phyloP scores from a whole-genome alignment of 2,113 vertebrate genomes.

The Tychaedon coryphoeus region DNA sequence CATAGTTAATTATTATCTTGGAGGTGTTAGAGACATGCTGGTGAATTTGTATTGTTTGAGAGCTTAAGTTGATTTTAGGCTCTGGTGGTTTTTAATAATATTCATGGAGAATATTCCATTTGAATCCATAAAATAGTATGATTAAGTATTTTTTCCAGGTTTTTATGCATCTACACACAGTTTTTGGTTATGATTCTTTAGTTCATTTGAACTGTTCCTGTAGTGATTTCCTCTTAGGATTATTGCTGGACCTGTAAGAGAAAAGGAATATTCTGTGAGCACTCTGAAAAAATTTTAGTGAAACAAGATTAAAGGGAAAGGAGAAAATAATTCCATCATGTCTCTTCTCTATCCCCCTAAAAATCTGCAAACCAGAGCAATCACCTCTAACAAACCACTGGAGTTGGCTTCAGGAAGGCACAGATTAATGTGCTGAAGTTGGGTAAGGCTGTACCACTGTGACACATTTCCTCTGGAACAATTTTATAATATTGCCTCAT shows the following conservation, averaged over 20 bases:
- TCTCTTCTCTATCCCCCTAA: rapidly evolving
- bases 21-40: not conserved
- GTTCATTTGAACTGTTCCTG: not conserved
- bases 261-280: not conserved
- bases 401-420: not conserved
- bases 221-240: not conserved
- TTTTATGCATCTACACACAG: not conserved
- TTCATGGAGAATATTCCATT: not conserved
- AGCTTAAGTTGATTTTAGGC: not conserved
- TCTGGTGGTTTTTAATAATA: not conserved
- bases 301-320: not conserved
- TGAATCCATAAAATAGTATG: not conserved
- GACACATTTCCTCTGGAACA: not conserved
- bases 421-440: not conserved
- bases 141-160: not conserved
- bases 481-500: not conserved
- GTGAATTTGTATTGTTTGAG: not conserved
- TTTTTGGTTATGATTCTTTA: not conserved
- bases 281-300: not conserved
- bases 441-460: not conserved
- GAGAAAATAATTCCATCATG: not conserved
- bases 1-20: not conserved
- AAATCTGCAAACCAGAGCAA: not conserved
- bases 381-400: not conserved
- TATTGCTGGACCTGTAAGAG: not conserved